Evolutionary conservation across 2,113 vertebrate genomes (phyloP), one percentile per base, ranked within the genome.

Genomic region (Eclectus roratus): DNA sequence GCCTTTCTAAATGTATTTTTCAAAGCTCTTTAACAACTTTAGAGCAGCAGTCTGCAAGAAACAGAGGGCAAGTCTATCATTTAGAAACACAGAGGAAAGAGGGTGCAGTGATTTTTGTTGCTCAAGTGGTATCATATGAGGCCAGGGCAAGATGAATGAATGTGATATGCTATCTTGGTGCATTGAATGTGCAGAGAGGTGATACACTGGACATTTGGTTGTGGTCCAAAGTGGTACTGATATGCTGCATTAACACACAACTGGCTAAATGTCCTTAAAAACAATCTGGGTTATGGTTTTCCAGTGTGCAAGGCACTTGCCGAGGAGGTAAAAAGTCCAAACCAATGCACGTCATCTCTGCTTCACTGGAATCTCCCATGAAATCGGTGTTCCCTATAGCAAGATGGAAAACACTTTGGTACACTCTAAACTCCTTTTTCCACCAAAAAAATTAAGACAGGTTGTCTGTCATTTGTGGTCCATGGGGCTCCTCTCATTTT

Each of bases 11-110:
- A 94, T 41, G 11, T 37, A 27, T 93, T 96, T 94, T 81, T 87
- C 89, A 81, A 95, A 92, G 87, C 76, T 94, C 55, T 76, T 89
- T 95, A 95, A 70, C 55, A 94, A 73, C 79, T 80, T 79, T 79
- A 70, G 16, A 92, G 68, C 53, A 11, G 6, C 13, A 12, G 16
- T 83, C 91, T 94, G 69, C 61, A 77, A 72, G 60, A 31, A 35
- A 49, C 3, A 17, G 47, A 47, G 76, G 65, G 25, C 19, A 29
- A 95, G 80, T 69, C 64, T 56, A 19, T 77, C 43, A 50, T 82
- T 93, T 89, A 53, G 68, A 68, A 96, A 71, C 31, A 68, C 0
- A 4, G 64, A 77, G 31, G 53, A 29, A 53, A 79, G 90, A 89
- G 50, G 25, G 5, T 80, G 35, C 39, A 41, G 92, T 63, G 84